Percentiles rank a stretch among this genome's conserved stretches.
Evolutionary conservation across 2,797 vertebrate species (phyloP).

Genomic region (Threskiornis aethiopicus): DNA sequence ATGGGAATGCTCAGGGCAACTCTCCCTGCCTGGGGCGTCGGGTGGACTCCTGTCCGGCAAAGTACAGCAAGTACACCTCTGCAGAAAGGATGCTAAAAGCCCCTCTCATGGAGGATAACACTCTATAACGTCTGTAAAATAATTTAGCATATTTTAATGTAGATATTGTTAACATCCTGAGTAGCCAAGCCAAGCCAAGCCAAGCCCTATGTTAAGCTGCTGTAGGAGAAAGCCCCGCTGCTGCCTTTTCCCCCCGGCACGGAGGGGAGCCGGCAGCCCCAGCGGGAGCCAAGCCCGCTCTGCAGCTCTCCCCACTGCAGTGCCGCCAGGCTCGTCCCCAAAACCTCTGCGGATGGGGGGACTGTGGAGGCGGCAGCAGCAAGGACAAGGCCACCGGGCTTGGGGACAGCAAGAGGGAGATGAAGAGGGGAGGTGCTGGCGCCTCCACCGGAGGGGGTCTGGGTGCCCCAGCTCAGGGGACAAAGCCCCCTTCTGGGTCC

Average conservation of each 20-base stretch:
- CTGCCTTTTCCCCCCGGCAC: background rate
- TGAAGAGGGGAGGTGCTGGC: background rate
- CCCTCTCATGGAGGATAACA: accelerated
- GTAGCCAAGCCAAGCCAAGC: background rate
- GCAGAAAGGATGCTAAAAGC: background rate
- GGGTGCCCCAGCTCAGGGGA: background rate
- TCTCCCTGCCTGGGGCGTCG: background rate
- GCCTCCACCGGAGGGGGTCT: background rate
- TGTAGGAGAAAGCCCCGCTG: background rate
- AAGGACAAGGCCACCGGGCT: background rate
- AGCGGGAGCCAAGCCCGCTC: background rate
- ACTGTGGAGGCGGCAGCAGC: background rate
- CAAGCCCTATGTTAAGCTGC: background rate
- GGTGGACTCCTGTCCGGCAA: background rate
- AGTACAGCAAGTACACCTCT: background rate
- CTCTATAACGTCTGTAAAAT: background rate
- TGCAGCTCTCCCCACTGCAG: background rate
- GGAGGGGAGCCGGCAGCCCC: background rate
- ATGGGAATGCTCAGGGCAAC: background rate
- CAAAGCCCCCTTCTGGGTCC: background rate
- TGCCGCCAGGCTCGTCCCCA: background rate
- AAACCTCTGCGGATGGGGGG: background rate
- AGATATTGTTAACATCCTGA: background rate
- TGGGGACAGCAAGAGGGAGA: background rate
- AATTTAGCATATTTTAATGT: background rate